Evolutionary conservation across 2,888 invertebrate genomes (phyloP).

Genomic region (Tridacna crocea): DNA sequence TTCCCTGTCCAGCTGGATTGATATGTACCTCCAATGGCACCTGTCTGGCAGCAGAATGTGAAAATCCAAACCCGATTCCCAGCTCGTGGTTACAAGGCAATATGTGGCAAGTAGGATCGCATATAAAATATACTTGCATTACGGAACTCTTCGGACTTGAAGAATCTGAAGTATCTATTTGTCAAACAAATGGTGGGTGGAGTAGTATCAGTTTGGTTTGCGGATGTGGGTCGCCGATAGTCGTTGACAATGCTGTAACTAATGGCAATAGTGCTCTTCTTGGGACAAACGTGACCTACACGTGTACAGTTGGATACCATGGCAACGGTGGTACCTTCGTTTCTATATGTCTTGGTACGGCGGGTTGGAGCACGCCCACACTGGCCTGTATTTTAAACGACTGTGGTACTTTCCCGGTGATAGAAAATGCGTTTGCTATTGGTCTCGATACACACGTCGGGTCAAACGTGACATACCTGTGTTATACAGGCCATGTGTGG

Average conservation of each 20-base stretch:
- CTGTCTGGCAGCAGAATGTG: neutral
- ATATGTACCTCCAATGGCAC: neutral
- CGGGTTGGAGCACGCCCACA: neutral
- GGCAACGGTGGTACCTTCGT: too few relatives aligned
- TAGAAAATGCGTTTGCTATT: neutral
- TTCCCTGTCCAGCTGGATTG: neutral
- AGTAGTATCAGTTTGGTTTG: too few relatives aligned
- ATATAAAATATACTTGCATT: too few relatives aligned
- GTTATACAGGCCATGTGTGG: neutral
- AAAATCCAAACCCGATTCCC: too few relatives aligned
- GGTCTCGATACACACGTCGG: neutral
- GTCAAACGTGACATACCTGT: neutral
- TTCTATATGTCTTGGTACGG: neutral
- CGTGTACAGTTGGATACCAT: neutral
- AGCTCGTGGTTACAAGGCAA: too few relatives aligned
- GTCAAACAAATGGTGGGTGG: too few relatives aligned
- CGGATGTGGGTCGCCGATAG: neutral
- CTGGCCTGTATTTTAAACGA: neutral
- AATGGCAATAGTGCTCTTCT: neutral
- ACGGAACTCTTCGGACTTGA: too few relatives aligned
- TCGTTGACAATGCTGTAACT: neutral
- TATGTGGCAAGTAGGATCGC: too few relatives aligned
- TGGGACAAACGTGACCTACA: neutral
- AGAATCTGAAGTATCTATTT: too few relatives aligned
- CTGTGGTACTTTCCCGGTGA: neutral